phyloP scores from a whole-genome alignment of 2,797 vertebrate genomes.

The Enteromius argenteus region DNA sequence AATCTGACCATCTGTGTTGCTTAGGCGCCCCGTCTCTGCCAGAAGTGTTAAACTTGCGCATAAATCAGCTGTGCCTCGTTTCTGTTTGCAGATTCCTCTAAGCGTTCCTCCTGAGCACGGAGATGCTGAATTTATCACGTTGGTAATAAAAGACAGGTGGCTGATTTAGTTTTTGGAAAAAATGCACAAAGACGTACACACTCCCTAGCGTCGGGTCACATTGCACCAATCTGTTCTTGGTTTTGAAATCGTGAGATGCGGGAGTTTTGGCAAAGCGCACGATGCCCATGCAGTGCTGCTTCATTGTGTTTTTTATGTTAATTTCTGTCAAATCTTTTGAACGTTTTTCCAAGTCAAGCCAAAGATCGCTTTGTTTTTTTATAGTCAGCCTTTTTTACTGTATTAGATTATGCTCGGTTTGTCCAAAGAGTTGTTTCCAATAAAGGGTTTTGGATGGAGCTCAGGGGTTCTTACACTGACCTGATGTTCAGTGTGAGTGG shows the following conservation, averaged over 20 bases:
- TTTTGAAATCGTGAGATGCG: constrained; percentile 19
- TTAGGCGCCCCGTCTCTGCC: constrained; percentile 63
- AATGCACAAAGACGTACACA: not conserved
- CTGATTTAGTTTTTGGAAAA: constrained; percentile 23
- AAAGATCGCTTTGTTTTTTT: constrained; percentile 5
- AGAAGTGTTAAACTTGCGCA: constrained; percentile 63
- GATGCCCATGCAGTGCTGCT: not conserved
- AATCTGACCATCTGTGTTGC: constrained; percentile 67
- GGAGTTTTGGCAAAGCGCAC: not conserved
- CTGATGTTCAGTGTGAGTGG: not conserved
- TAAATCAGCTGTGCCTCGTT: constrained; percentile 69
- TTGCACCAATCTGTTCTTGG: constrained; percentile 27
- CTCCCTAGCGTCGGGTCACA: constrained; percentile 27
- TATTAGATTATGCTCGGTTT: constrained; percentile 16
- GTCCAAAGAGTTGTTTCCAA: constrained; percentile 65
- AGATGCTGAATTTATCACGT: constrained; percentile 46
- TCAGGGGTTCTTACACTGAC: not conserved
- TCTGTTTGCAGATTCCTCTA: constrained; percentile 66
- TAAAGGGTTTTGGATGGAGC: constrained; percentile 43
- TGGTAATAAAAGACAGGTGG: constrained; percentile 61
- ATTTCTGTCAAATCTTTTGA: constrained; percentile 6
- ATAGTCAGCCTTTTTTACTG: not conserved
- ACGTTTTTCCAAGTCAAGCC: not conserved
- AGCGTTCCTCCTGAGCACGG: constrained; percentile 53
- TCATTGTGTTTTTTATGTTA: not conserved